Percentiles rank a stretch among this genome's conserved stretches.
phyloP scores from a whole-genome alignment of 2,113 vertebrate genomes.

The Irena cyanogastra region DNA sequence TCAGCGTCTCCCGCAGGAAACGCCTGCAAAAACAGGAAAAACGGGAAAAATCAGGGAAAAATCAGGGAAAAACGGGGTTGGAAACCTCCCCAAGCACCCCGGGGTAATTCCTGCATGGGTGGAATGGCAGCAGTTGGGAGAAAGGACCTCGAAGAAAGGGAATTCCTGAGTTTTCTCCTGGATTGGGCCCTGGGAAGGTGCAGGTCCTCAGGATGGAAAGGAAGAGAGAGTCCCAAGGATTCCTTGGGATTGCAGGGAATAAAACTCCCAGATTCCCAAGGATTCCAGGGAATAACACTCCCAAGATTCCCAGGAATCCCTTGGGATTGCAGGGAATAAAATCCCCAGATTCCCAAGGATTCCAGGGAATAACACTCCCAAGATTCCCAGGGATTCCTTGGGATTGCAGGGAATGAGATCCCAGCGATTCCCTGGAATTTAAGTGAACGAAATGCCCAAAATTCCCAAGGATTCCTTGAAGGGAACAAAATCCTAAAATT shows the following conservation, averaged over 20 bases:
- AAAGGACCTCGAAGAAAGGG: neutral
- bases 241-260: neutral
- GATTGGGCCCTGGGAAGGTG: neutral
- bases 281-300: neutral
- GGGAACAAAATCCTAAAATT: neutral
- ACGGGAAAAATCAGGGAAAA: neutral
- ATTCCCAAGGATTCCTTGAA: neutral
- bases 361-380: neutral
- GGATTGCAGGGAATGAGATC: rapidly evolving
- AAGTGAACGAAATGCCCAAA: no score
- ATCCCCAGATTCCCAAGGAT: neutral
- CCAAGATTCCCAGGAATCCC: no score
- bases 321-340: neutral
- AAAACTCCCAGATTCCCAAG: neutral
- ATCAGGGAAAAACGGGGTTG: neutral
- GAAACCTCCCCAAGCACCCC: neutral
- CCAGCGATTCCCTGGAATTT: no score
- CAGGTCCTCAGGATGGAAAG: neutral
- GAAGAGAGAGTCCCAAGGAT: rapidly evolving
- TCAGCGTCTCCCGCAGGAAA: constrained; percentile 94
- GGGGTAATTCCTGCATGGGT: rapidly evolving
- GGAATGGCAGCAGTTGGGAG: neutral
- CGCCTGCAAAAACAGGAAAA: constrained; percentile 67
- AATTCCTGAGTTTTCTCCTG: neutral
- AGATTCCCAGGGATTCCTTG: neutral